Base-by-base conservation (phyloP, 1,140 invertebrate genomes). In the Drosophila sucinea region DNA sequence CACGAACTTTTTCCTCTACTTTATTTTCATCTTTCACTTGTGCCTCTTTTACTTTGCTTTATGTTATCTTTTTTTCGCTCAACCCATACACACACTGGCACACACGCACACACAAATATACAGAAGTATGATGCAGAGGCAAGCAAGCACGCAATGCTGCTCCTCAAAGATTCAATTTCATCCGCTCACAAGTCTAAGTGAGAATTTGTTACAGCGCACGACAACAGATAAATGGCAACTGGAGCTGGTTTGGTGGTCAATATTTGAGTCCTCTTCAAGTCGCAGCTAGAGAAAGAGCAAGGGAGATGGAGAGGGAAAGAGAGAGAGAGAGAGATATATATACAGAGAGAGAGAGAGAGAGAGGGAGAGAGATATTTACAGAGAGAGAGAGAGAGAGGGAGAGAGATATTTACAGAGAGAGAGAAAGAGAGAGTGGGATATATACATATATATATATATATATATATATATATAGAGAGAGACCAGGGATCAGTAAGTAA, bases 1-100 rank as follows among this genome's bases (percentile, higher is more conserved):
- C 68, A 74, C 66, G 73, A 70, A 78, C 76, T 64, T 87, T 83
- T 86, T 86, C 79, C 82, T 86, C 71, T 82, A 79, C 79, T 82
- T 86, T 86, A 86, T 86, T 86, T 86, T 82, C 84, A 79, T 86
- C 82, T 87, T 86, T 86, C 79, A 82, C 82, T 86, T 77, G 73
- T 73, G 79, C 72, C 83, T 87, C 73, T 82, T 89, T 83, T 67
- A 63, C 77, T 79, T 66, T 63, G 70, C 77, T 79, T 66, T 60
- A 67, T 77, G 76, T 87, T 86, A 87, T 81, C 74, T 86, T 82
- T 81, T 86, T 79, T 70, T 76, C 65, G 58, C 71, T 89, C 79
- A 56, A 62, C 60, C 23, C 25, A 58, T 64, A 63, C 72, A 58
- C 25, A 11, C 63, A 62, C 60, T 17, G 17, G 10, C 73, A 64